phyloP scores from a whole-genome alignment of 2,113 vertebrate species.

The Gobiocypris rarus region DNA sequence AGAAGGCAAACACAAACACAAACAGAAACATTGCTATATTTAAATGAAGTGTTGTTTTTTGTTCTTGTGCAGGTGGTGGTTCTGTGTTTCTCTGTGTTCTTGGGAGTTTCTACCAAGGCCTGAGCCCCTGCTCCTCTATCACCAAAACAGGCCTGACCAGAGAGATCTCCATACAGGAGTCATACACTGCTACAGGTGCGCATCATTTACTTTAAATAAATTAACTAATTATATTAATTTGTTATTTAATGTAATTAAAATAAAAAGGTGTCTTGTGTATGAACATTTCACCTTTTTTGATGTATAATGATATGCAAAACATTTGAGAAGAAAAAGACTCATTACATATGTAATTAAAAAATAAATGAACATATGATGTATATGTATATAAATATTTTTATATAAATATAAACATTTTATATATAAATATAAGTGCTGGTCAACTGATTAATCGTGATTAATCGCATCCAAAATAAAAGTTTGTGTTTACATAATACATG shows the following conservation, averaged over 20 bases:
- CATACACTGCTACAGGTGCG: slow-evolving; percentile 87
- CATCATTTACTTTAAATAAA: not conserved
- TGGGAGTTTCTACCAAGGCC: slow-evolving; percentile 89
- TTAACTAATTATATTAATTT: not conserved
- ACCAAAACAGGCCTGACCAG: slow-evolving; percentile 82
- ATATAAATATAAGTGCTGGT: no score
- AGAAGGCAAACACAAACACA: not conserved
- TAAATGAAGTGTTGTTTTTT: not conserved
- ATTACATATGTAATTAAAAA: no score
- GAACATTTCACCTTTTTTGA: not conserved
- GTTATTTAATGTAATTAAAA: not conserved
- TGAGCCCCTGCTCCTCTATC: slow-evolving; percentile 82
- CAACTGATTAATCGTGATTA: no score
- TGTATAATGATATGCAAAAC: no score
- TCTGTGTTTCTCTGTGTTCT: slow-evolving; percentile 90
- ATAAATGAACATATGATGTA: no score
- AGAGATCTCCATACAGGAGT: slow-evolving; percentile 81
- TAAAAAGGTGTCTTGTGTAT: no score
- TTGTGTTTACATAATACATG: no score
- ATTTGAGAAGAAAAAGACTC: no score
- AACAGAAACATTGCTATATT: not conserved
- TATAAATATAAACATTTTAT: no score
- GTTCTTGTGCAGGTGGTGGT: slow-evolving; percentile 83
- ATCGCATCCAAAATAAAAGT: no score
- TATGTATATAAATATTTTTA: no score